phyloP scores from a whole-genome alignment of 2,797 vertebrate genomes.

The Babyrousa celebensis region DNA sequence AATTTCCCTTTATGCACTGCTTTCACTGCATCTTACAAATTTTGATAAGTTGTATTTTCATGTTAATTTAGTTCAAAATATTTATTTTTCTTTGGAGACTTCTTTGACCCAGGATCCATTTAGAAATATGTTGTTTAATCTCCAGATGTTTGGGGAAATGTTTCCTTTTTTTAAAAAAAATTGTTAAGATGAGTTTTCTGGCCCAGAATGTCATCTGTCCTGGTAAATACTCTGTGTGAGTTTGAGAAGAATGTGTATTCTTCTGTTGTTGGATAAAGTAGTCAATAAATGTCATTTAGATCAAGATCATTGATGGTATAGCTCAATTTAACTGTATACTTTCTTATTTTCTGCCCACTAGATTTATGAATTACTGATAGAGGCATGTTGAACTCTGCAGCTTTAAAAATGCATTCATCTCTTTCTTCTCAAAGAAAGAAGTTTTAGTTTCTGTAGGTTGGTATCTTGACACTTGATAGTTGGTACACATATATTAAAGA shows the following conservation, averaged over 20 bases:
- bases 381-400: background rate
- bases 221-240: background rate
- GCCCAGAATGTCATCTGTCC: background rate
- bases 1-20: background rate
- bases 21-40: background rate
- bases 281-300: background rate
- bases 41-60: conserved; percentile 10
- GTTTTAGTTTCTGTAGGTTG: background rate
- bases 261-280: background rate
- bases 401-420: background rate
- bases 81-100: conserved; percentile 13
- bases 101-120: background rate
- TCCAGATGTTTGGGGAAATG: background rate
- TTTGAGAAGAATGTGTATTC: conserved; percentile 1
- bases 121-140: background rate
- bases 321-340: background rate
- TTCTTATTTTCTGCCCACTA: background rate
- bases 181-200: background rate
- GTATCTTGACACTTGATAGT: background rate
- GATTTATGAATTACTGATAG: background rate
- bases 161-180: background rate
- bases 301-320: background rate
- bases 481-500: background rate
- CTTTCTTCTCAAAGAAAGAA: background rate
- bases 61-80: conserved; percentile 11